phyloP scores from a whole-genome alignment of 2,888 invertebrate species.

The Spilosoma lubricipeda region DNA sequence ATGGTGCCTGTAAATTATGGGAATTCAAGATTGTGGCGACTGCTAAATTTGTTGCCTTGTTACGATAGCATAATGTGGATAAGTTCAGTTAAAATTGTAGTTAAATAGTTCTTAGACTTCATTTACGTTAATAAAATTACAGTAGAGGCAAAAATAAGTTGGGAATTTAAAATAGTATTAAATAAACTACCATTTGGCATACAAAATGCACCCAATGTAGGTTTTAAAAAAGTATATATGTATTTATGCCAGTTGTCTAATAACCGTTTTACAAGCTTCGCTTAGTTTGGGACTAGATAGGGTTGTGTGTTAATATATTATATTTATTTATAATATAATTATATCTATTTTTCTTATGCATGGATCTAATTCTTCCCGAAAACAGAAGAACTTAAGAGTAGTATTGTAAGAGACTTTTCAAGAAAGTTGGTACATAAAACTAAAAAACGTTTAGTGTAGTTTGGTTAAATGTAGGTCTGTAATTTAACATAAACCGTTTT shows the following conservation, averaged over 20 bases:
- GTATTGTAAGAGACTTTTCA: too few relatives aligned
- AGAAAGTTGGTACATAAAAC: not conserved
- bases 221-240: too few relatives aligned
- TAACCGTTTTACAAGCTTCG: too few relatives aligned
- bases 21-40: slow-evolving; percentile 65
- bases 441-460: not conserved
- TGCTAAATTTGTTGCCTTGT: slow-evolving; percentile 69
- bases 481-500: not conserved
- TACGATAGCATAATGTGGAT: slow-evolving; percentile 56
- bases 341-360: too few relatives aligned
- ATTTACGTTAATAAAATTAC: too few relatives aligned
- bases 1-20: slow-evolving; percentile 74
- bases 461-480: not conserved
- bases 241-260: too few relatives aligned
- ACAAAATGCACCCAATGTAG: not conserved
- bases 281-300: too few relatives aligned
- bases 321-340: too few relatives aligned
- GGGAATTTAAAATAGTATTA: not conserved
- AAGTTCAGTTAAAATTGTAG: not conserved
- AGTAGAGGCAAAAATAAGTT: not conserved
- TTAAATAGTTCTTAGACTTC: not conserved
- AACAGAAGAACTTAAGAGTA: too few relatives aligned
- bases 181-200: not conserved
- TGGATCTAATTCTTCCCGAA: too few relatives aligned
- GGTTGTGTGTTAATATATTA: too few relatives aligned